Evolutionary conservation across 1,140 invertebrate species (phyloP), one percentile per base, ranked within the genome.

Genomic region (Doryteuthis pealeii): DNA sequence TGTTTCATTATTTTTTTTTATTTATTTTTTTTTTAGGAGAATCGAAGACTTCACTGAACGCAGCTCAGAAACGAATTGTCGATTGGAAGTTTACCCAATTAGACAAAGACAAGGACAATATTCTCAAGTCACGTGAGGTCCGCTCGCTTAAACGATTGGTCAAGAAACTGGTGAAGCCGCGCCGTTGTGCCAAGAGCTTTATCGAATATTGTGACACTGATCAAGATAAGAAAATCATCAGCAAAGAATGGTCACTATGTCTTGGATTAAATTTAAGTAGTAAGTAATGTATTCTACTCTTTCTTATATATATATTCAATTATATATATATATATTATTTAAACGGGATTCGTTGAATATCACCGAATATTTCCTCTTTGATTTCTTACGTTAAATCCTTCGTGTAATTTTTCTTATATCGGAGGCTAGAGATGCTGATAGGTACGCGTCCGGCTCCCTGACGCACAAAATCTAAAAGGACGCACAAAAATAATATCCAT

Each of bases 41-140:
- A 62, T n/a, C 6, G 15, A 68, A 68, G 22, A 22, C 66, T 33
- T 31, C 66, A 22, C 28, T 30, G 66, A 68, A 77, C 32, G 74
- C 71, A 68, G 75, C 74, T 33, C 78, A 82, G 54, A 82, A 81
- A 70, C 76, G 76, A 69, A 82, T 85, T 0, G 82, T 95, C 12
- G 91, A 93, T 66, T 97, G 96, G 96, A 97, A 97, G 86, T 98
- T 97, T 82, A 86, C 89, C 1, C 90, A 92, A 66, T 88, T 97
- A 80, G 95, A 98, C 88, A 87, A 87, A 40, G 92, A 97, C 87
- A 89, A 89, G 18, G 94, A 96, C 86, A 90, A 91, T 32, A 89
- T 89, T 66, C 87, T 98, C 70, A 92, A 94, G 81, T 92, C 92
- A 78, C 90, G 90, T 45, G 96, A 98, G 85, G 94, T 95, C 80